Conservation (phyloP, 2,888 invertebrate genomes). For the Galeruca laticollis region DNA sequence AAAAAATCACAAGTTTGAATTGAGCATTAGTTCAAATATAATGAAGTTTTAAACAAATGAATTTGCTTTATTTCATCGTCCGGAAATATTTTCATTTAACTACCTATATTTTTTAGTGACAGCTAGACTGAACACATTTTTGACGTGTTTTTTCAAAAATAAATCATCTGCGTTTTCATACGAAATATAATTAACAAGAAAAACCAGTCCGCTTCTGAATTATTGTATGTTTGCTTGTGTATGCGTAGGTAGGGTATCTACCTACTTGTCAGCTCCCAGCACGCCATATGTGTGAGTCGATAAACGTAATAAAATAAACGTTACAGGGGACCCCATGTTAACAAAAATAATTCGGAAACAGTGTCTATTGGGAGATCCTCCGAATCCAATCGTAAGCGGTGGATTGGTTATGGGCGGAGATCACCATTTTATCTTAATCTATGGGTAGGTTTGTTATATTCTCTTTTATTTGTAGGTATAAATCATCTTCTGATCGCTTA, state of each 20-base stretch:
- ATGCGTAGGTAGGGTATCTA: background rate
- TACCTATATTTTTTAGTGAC: too few relatives aligned
- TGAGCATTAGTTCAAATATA: too few relatives aligned
- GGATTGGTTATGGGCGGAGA: conserved; percentile 32
- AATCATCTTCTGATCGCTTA: background rate
- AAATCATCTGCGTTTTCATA: too few relatives aligned
- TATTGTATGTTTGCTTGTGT: background rate
- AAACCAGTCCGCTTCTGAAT: background rate
- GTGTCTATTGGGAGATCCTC: conserved; percentile 31
- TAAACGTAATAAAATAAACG: conserved; percentile 30
- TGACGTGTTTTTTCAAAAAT: too few relatives aligned
- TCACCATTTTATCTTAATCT: conserved; percentile 22
- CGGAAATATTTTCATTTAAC: too few relatives aligned
- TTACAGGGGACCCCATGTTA: conserved; percentile 16
- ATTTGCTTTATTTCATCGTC: too few relatives aligned
- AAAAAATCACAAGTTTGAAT: too few relatives aligned
- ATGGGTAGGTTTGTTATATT: background rate
- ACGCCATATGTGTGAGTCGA: conserved; percentile 19
- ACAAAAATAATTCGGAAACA: conserved; percentile 14
- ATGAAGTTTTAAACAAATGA: too few relatives aligned
- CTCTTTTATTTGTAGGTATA: background rate
- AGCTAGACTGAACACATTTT: too few relatives aligned
- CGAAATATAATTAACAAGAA: too few relatives aligned
- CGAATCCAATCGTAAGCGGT: conserved; percentile 29
- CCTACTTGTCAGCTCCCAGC: background rate